Base-by-base conservation (phyloP, 2,888 invertebrate genomes). In the Tipula vernalis region DNA sequence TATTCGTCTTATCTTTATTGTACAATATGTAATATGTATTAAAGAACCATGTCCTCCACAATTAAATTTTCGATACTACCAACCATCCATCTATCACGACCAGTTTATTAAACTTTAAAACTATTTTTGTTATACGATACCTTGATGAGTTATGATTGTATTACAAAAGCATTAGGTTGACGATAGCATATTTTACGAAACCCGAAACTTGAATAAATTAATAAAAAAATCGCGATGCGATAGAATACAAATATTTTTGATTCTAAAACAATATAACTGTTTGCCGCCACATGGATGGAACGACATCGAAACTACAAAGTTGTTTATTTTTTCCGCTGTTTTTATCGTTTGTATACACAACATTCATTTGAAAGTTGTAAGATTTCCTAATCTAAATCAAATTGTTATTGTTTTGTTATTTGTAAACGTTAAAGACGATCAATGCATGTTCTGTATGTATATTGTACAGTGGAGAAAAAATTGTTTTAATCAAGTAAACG, bases 321-420 rank as follows among this genome's bases (percentile, higher is more conserved):
- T 71, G n/a, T 51, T 41, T 41, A 41, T 41, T 51, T 12, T 51
- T n/a, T 51, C 5, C 28, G 28, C 28, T 51, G 2, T 71, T 71
- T 71, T 71, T 71, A 71, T 71, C 71, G 71, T 71, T 71, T 71
- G 71, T 71, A 12, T 71, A 51, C 28, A 28, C 28, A 28, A 28
- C 10, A 28, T 71, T 71, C 28, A 71, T 71, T 71, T 71, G 71
- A 71, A 71, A 71, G 71, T 71, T 71, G 28, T 71, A 71, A 71
- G 71, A 71, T 71, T 71, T 71, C 71, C 71, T 71, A 71, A 71
- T 71, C 71, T 28, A 71, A 28, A 71, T 71, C 71, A 71, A 18
- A 71, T 71, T 71, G 71, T 71, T 71, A 71, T 71, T 71, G 71
- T 71, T 71, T 71, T 71, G 71, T 71, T 71, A 71, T 71, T 71